Percentiles rank a stretch among this genome's conserved stretches.
Conservation (phyloP, 2,797 vertebrate species). For the Periophthalmus magnuspinnatus region DNA sequence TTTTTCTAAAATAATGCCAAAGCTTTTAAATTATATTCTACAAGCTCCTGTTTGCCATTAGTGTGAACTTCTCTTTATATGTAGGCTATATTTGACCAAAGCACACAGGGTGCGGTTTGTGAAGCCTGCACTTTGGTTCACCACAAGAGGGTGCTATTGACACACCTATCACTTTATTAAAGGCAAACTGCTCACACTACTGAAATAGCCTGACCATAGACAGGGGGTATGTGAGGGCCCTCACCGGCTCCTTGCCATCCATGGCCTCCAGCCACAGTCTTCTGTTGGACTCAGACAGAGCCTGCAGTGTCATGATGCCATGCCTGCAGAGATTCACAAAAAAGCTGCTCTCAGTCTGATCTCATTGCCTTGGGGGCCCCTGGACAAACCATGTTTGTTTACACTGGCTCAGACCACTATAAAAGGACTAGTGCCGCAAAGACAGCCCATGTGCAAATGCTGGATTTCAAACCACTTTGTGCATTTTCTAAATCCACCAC, state of each 20-base stretch:
- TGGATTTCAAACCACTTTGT: slow-evolving; percentile 52
- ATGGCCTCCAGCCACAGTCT: slow-evolving; percentile 98
- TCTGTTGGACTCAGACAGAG: slow-evolving; percentile 93
- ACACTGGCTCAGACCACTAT: slow-evolving; percentile 57
- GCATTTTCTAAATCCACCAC: slow-evolving; percentile 43
- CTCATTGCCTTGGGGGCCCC: slow-evolving; percentile 48
- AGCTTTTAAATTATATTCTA: not conserved
- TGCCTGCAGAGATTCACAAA: slow-evolving; percentile 80
- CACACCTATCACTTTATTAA: slow-evolving; percentile 21
- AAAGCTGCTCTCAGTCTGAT: slow-evolving; percentile 64
- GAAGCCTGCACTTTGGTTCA: not conserved
- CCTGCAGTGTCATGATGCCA: slow-evolving; percentile 94
- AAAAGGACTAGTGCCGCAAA: slow-evolving; percentile 65
- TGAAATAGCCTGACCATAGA: slow-evolving; percentile 10
- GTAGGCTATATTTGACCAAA: slow-evolving; percentile 30
- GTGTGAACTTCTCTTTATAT: not conserved
- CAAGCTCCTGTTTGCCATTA: not conserved
- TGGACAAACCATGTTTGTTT: slow-evolving; percentile 58
- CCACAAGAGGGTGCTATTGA: slow-evolving; percentile 57
- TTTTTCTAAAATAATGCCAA: not conserved
- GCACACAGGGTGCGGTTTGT: slow-evolving; percentile 15
- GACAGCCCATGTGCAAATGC: slow-evolving; percentile 63
- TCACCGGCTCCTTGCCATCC: slow-evolving; percentile 99
- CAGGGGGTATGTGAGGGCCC: slow-evolving; percentile 51
- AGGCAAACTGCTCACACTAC: slow-evolving; percentile 15